Evolutionary conservation across 2,888 invertebrate genomes (phyloP), one percentile per base, ranked within the genome.

Genomic region (Leptopilina drosophilae): DNA sequence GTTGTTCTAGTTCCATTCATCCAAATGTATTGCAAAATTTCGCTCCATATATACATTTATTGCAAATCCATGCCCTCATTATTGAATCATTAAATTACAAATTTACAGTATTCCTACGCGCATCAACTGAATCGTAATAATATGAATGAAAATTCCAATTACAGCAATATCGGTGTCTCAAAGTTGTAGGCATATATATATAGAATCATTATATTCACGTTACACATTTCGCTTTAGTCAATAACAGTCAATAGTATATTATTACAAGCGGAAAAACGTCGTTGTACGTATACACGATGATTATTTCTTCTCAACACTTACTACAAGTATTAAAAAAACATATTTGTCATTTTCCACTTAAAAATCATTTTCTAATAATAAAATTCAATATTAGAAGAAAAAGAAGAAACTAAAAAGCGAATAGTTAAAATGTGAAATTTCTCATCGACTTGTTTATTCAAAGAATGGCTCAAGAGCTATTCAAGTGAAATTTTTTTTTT

Each of bases 121-220:
- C 26, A 26, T n/a, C 33, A 15, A 56, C 33, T 53, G 33, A 64
- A 33, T 64, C 62, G 62, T 15, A 62, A 15, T 5, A n/a, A 33
- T 14, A 56, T 40, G 33, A 73, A 73, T 56, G 56, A 73, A 73
- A 56, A 59, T 40, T 56, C 73, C 56, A 59, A 33, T 73, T 73
- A 73, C 11, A 9, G 33, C 26, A n/a, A 40, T 73, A 56, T 69
- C 69, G 14, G 69, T 53, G 14, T 73, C 20, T 62, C 33, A 73
- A 33, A 33, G 73, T 33, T 33, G 33, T 33, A 33, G 2, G 2
- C 5, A 33, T 5, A 5, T 33, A 8, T 42, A 42, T 42, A 33
- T 49, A 26, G 53, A 53, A 26, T 56, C 40, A 73, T 59, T 59
- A 73, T 56, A 33, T 26, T 49, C 49, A n/a, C 73, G 73, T 73